Conservation (phyloP, 1,140 invertebrate species). For the Metopolophium dirhodum region DNA sequence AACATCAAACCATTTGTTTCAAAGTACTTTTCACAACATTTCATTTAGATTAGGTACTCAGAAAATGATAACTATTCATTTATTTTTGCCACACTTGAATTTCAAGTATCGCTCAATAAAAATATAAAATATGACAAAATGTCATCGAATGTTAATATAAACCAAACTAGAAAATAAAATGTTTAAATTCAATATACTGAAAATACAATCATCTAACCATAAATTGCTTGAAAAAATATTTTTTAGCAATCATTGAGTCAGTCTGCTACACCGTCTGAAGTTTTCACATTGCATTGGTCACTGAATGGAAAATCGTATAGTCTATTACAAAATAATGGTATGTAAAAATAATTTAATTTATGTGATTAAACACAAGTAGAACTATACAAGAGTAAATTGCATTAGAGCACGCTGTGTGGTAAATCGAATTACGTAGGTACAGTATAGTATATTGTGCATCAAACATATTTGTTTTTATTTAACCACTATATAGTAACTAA, state of each 20-base stretch:
- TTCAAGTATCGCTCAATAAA: not conserved
- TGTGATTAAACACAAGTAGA: not conserved
- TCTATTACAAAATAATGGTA: slow-evolving; percentile 53
- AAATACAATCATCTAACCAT: not conserved
- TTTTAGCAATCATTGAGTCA: slow-evolving; percentile 57
- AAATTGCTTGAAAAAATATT: not conserved
- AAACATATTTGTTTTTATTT: not conserved
- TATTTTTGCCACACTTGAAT: not conserved
- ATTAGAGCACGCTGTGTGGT: not conserved
- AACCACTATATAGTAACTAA: not conserved
- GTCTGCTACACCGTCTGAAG: slow-evolving; percentile 51
- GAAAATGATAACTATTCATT: not conserved
- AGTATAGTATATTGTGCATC: no score
- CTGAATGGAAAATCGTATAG: slow-evolving; percentile 57
- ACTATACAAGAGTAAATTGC: not conserved
- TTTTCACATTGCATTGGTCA: slow-evolving; percentile 58
- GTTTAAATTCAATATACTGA: not conserved
- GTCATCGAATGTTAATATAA: not conserved
- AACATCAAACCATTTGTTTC: not conserved
- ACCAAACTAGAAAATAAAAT: not conserved
- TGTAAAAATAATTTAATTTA: not conserved
- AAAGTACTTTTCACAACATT: not conserved
- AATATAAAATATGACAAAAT: no score
- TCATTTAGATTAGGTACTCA: not conserved
- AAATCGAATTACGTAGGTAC: not conserved